Base-by-base conservation (phyloP, 2,888 invertebrate species). In the Netelia inedita region DNA sequence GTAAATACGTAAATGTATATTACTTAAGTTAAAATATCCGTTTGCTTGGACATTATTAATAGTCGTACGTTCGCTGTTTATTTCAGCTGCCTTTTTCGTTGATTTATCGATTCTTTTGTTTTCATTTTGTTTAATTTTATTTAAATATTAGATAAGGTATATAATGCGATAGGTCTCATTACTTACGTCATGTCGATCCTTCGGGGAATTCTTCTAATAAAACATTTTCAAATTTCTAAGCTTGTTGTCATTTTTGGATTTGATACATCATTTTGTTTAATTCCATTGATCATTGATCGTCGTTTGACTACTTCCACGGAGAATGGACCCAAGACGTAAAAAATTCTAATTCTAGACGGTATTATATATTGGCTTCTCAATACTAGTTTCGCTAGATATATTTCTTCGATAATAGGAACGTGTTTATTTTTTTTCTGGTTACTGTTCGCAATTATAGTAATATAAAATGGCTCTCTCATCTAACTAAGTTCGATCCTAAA, bases 141-240 rank as follows among this genome's bases (percentile, higher is more conserved):
- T 41, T 72, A 75, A 50, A 68, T 80, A 91, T 89, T 91, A 90
- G 88, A 68, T 76, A 71, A 91, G 90, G 88, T 93, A 91, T 93
- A 91, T 91, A 91, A 92, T 92, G 89, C 92, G 91, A 90, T 92
- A 92, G 90, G 90, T 92, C 89, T 90, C 89, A 88, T 90, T 90
- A 91, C 91, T 91, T 91, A 91, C 90, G 90, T 87, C 89, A 85
- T 88, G 88, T 89, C 89, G 86, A 90, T 92, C 90, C 91, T 89
- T 88, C 85, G 89, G 90, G 91, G 91, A 92, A 91, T 89, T 90
- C 78, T 75, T 74, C 78, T 69, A 68, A 63, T 19, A 1, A 35
- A 3, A 46, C 11, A 59, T 65, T 55, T 61, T 59, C 21, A 41
- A 16, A 19, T 72, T 23, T 14, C 16, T 23, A 6, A 53, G 23